Base-by-base conservation (phyloP, 2,113 vertebrate species). In the Sapajus apella region DNA sequence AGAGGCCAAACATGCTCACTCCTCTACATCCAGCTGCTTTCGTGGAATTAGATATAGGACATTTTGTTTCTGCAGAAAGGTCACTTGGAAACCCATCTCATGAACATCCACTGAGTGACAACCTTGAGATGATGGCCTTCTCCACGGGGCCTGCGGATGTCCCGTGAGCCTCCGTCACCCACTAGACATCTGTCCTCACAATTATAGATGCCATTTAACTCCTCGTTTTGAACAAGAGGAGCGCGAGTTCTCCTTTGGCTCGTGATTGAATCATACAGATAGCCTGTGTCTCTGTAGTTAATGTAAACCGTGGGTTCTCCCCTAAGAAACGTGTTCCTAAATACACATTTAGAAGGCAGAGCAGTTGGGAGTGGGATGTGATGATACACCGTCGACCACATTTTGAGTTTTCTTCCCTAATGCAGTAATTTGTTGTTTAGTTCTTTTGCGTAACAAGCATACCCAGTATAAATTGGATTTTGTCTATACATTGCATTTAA, bases 81-180 rank as follows among this genome's bases (percentile, higher is more conserved):
- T 56, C 13, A 0, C 1, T 2, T 37, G 43, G n/a, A 52, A 1
- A 11, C 45, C 16, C 2, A 1, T 32, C 52, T 8, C 50, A 0
- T 89, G 30, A 64, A 5, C 40, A 20, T 55, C 43, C 27, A 5
- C 6, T 11, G 30, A 37, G 30, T 14, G 70, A 10, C 37, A 21
- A 3, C 47, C 30, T 45, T 21, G 2, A 35, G 27, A 75, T n/a
- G 13, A 3, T 40, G 18, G 35, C 23, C 17, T 14, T 64, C 20
- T n/a, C 45, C 2, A 0, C 2, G 3, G 23, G 27, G 14, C 47
- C 55, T n/a, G 0, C 40, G 52, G 75, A 21, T 21, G 35, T 1
- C 3, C 12, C 81, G 8, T 5, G 3, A n/a, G 1, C 32, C 52
- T 27, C 0, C 1, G 16, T 17, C 91, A 43, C 13, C 52, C 13